Conservation (phyloP, 2,888 invertebrate species). For the Drosophila pegasa region DNA sequence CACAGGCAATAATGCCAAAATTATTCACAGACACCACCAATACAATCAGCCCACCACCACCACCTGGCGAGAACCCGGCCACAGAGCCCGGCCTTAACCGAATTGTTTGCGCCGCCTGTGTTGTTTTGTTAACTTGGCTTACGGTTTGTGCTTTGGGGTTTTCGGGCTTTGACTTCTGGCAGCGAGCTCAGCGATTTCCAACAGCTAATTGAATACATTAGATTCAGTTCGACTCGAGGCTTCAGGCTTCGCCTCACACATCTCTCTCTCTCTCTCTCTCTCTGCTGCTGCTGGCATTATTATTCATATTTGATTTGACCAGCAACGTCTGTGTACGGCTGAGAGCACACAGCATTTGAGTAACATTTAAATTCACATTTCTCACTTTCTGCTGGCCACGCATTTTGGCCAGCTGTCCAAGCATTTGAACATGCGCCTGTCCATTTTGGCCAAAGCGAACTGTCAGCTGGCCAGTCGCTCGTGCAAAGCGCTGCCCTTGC, state of each 20-base stretch:
- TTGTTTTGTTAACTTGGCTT: constrained; percentile 58
- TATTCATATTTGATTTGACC: constrained; percentile 52
- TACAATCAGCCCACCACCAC: constrained; percentile 41
- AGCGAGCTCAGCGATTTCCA: constrained; percentile 49
- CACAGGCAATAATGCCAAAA: constrained; percentile 78
- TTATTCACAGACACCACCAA: constrained; percentile 79
- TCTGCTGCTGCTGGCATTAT: constrained; percentile 25
- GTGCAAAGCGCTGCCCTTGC: constrained; percentile 69
- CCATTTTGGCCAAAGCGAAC: constrained; percentile 31
- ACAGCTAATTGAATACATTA: constrained; percentile 78
- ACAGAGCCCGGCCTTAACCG: constrained; percentile 26
- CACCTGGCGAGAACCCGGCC: constrained; percentile 20
- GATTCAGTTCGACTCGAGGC: constrained; percentile 56
- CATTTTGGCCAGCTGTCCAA: constrained; percentile 77
- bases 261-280: constrained; percentile 11
- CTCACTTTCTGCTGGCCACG: constrained; percentile 60
- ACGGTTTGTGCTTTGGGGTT: constrained; percentile 27
- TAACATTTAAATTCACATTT: constrained; percentile 28
- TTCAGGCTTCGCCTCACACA: constrained; percentile 5
- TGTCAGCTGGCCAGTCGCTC: constrained; percentile 64
- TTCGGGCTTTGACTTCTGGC: constrained; percentile 27
- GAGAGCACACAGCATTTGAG: constrained; percentile 10
- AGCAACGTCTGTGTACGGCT: background rate
- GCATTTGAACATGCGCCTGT: constrained; percentile 56
- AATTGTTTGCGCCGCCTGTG: constrained; percentile 61